Percentiles rank a stretch among this genome's conserved stretches.
phyloP scores from a whole-genome alignment of 2,113 vertebrate genomes.

The Neogobius melanostomus region DNA sequence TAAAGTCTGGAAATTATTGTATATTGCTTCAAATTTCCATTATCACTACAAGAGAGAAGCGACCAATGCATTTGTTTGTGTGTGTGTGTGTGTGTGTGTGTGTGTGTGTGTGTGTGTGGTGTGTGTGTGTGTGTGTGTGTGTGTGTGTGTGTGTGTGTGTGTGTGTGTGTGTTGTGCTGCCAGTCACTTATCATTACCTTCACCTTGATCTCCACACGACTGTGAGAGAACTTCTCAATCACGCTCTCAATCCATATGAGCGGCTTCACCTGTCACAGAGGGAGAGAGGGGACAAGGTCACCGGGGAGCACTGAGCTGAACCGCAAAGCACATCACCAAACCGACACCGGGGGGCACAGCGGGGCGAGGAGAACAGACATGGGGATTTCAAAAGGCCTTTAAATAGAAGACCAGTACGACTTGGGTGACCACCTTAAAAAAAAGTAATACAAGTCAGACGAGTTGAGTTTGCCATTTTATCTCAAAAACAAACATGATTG shows the following conservation, averaged over 20 bases:
- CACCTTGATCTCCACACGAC: slow-evolving; percentile 84
- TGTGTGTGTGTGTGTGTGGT: background rate
- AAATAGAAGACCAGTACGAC: background rate
- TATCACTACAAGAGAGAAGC: background rate
- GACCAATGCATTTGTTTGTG: background rate
- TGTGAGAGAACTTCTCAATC: slow-evolving; percentile 84
- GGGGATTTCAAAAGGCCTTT: slow-evolving; percentile 6
- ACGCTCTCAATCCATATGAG: slow-evolving; percentile 84
- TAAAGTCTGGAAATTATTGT: no score
- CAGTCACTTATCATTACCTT: slow-evolving; percentile 72
- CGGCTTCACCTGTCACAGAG: slow-evolving; percentile 77
- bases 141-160: background rate
- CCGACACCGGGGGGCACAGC: slow-evolving; percentile 9
- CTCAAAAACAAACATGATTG: no score
- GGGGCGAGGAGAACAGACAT: background rate
- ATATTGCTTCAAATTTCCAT: no score
- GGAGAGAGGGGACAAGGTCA: slow-evolving; percentile 49
- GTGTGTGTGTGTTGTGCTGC: slow-evolving; percentile 14
- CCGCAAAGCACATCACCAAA: slow-evolving; percentile 28
- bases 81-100: slow-evolving; percentile 10
- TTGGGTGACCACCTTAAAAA: background rate
- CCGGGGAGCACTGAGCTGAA: slow-evolving; percentile 18
- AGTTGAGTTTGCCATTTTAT: no score
- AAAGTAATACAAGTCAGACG: no score
- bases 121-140: background rate